Evolutionary conservation across 2,797 vertebrate genomes (phyloP), one percentile per base, ranked within the genome.

Genomic region (Phrynocephalus guinanensis): DNA sequence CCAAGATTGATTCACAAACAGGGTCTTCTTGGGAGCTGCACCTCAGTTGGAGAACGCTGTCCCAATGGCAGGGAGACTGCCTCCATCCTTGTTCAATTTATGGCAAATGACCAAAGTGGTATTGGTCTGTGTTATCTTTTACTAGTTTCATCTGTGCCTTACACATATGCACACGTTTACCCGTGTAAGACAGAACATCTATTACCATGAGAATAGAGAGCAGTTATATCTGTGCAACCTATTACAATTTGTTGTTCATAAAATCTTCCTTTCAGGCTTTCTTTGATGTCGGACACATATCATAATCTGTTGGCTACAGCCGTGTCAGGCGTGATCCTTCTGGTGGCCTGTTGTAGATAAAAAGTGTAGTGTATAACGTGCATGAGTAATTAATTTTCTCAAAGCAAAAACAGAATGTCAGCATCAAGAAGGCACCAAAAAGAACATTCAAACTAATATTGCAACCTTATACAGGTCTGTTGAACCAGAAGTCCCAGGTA

Each of bases 201-300:
- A 4, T 68, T 24, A 24, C 28, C 10, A 18, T 70, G 15, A 44
- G 38, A n/a, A 26, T 67, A 67, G 33, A 22, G 24, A 44, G 26
- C 33, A 44, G 3, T 38, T 22, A 3, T 44, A 48, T 18, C 16
- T 44, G 24, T 28, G 44, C 22, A 82, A 44, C 33, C 38, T 26
- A 11, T 24, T 83, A 68, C 30, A 13, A 38, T 33, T 10, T 30
- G 38, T 1, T 81, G 30, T 56, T 60, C 30, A 44, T 84, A 75
- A 60, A 38, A 73, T 26, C 79, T 88, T 90, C 48, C 63, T 90
- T 91, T 68, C 11, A 88, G 79, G 87, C 84, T 91, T 90, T 80
- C 86, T 77, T 86, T 70, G 33, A 11, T 26, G 3, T 30, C 1
- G 78, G 70, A 78, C 67, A 86, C 76, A 6, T 48, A 87, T 78